Percentiles rank a stretch among this genome's conserved stretches.
Conservation (phyloP, 92 coral and sea anemone genomes). For the Bergia puertoricense region DNA sequence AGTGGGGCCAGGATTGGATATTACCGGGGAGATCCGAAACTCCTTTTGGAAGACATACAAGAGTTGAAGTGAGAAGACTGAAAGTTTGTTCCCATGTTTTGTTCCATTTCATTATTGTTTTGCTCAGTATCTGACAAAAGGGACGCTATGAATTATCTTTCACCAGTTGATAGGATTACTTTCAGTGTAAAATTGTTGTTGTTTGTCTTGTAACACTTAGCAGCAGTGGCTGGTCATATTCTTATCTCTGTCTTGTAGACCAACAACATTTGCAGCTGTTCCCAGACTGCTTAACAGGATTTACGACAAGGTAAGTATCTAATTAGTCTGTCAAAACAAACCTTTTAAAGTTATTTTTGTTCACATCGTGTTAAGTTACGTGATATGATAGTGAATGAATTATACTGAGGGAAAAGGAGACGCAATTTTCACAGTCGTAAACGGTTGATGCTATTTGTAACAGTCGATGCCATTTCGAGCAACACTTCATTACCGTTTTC, state of each 20-base stretch:
- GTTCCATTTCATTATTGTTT: background rate
- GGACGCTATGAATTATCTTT: too few relatives aligned
- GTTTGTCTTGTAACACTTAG: background rate
- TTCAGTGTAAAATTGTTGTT: too few relatives aligned
- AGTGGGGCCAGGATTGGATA: conserved; percentile 81
- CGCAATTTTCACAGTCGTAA: too few relatives aligned
- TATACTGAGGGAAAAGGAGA: too few relatives aligned
- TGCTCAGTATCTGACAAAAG: background rate
- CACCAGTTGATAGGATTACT: too few relatives aligned
- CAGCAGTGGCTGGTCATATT: background rate
- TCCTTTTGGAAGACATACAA: conserved; percentile 81
- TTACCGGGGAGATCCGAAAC: conserved; percentile 81
- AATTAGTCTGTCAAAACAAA: too few relatives aligned
- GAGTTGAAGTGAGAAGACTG: conserved; percentile 58
- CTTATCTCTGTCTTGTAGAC: conserved; percentile 44
- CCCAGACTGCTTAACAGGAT: conserved; percentile 84
- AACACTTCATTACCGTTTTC: too few relatives aligned
- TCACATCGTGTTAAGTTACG: too few relatives aligned
- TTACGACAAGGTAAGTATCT: conserved; percentile 78
- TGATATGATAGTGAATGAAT: too few relatives aligned
- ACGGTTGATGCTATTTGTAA: too few relatives aligned
- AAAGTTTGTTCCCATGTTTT: background rate
- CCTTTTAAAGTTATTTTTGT: too few relatives aligned
- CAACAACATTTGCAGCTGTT: conserved; percentile 85
- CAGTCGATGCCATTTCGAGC: too few relatives aligned